These are phyloP conservation scores for Apolygus lucorum DNA, from an alignment of 1,140 invertebrate species.

Conservation along the genomic window DNA sequence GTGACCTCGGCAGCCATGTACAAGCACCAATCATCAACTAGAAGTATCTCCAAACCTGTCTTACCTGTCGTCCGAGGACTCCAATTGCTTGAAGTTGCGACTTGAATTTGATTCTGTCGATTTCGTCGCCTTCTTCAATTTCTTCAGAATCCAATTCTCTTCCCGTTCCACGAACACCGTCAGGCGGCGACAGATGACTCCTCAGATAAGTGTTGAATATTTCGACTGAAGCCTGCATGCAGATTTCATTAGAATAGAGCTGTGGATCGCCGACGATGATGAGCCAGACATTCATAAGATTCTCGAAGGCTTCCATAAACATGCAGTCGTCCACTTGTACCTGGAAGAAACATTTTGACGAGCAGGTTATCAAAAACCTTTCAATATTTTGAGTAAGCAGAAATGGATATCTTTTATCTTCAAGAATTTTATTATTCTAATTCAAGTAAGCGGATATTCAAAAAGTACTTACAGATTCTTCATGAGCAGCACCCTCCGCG, in stretches of 20 bases:
- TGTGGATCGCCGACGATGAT: conserved; percentile 50
- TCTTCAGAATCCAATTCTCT: conserved; percentile 43
- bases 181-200: conserved; percentile 68
- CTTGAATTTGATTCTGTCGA: conserved; percentile 57
- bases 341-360: too few species aligned
- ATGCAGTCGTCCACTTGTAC: conserved; percentile 52
- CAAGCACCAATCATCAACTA: too few species aligned
- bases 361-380: too few species aligned
- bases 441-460: too few species aligned
- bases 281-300: conserved; percentile 72
- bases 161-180: conserved; percentile 55
- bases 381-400: too few species aligned
- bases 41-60: too few species aligned
- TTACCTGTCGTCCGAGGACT: conserved; percentile 42
- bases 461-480: conserved; percentile 54
- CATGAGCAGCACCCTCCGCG: conserved; percentile 58
- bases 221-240: conserved; percentile 43
- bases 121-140: conserved; percentile 58
- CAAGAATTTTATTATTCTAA: too few species aligned
- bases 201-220: conserved; percentile 77
- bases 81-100: conserved; percentile 62
- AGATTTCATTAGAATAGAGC: conserved; percentile 47
- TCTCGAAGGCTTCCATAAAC: conserved; percentile 70
- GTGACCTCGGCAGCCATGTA: too few species aligned
- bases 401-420: too few species aligned